Percentiles rank a stretch among this genome's conserved stretches.
These are phyloP conservation scores for Drosophila percnosoma DNA, from an alignment of 2,888 invertebrate genomes.

Conservation along the genomic window DNA sequence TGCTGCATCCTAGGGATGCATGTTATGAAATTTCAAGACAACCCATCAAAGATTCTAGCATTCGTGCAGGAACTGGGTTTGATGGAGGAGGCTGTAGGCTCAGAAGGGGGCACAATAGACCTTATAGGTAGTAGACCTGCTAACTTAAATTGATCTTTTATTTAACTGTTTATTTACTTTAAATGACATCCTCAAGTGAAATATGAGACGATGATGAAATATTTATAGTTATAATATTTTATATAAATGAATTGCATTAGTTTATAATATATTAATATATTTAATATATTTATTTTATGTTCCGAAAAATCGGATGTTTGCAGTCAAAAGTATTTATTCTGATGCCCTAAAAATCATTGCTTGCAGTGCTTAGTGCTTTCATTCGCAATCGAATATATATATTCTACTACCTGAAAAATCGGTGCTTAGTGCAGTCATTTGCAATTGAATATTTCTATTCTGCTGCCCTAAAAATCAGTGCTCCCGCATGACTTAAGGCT, in stretches of 20 bases:
- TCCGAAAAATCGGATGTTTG: not conserved
- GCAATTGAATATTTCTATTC: not conserved
- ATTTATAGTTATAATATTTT: not conserved
- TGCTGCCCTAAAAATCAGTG: not conserved
- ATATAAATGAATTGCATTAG: not conserved
- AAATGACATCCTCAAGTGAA: not conserved
- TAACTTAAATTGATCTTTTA: not conserved
- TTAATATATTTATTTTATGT: too few species aligned
- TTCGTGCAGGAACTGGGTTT: too few species aligned
- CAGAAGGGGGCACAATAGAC: too few species aligned
- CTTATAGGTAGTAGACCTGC: too few species aligned
- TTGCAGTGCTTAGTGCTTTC: not conserved
- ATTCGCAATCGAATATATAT: too few species aligned
- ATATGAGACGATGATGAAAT: not conserved
- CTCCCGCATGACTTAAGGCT: not conserved
- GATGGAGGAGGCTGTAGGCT: too few species aligned
- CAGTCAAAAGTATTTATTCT: not conserved
- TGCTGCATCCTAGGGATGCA: too few species aligned
- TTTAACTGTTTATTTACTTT: not conserved
- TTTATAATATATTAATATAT: too few species aligned
- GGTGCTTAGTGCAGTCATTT: too few species aligned
- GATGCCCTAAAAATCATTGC: not conserved
- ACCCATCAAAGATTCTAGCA: too few species aligned
- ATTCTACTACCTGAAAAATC: too few species aligned
- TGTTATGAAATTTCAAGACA: too few species aligned